Conservation (phyloP, 2,113 vertebrate genomes). For the Muscicapa adusta region DNA sequence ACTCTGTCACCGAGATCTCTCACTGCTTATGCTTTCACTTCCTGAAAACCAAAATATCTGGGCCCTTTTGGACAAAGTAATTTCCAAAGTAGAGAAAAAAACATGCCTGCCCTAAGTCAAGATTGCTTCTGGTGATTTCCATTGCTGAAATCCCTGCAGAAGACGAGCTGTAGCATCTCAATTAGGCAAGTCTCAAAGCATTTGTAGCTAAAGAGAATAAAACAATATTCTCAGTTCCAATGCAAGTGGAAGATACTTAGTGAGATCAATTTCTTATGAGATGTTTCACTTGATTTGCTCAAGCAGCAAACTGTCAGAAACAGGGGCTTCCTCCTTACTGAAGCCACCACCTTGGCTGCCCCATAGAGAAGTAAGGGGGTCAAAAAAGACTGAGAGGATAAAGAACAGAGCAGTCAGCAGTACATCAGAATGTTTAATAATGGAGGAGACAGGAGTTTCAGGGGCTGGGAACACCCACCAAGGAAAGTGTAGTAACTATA, state of each 20-base stretch:
- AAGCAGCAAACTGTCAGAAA: background rate
- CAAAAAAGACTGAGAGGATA: background rate
- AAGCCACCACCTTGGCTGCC: background rate
- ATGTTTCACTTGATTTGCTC: background rate
- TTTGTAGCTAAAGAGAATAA: background rate
- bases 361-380: background rate
- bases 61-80: background rate
- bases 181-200: background rate
- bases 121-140: background rate
- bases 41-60: background rate
- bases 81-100: background rate
- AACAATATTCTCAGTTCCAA: background rate
- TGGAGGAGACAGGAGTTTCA: background rate
- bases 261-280: background rate
- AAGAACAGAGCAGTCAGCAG: background rate
- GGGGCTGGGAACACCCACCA: background rate
- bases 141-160: background rate
- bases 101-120: background rate
- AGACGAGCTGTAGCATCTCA: background rate
- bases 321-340: background rate
- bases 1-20: rapidly evolving
- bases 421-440: background rate
- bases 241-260: background rate
- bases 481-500: background rate
- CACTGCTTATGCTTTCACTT: background rate